These are phyloP conservation scores for Bagarius yarrelli DNA, from an alignment of 2,113 vertebrate genomes.

Conservation along the genomic window DNA sequence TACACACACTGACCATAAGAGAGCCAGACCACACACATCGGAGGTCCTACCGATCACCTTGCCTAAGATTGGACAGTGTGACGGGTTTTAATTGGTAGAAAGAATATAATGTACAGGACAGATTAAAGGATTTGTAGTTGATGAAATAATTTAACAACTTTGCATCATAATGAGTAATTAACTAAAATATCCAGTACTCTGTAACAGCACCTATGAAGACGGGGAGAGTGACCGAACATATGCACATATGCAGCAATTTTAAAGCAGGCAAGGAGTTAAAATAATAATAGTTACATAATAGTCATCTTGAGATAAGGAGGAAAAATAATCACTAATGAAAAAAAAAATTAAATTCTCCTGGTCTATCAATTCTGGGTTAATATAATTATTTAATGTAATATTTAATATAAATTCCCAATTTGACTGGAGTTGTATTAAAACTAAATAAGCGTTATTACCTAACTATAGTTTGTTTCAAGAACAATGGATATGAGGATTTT, in stretches of 20 bases:
- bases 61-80: background rate
- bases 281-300: background rate
- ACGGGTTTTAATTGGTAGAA: background rate
- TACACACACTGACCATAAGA: constrained; percentile 16
- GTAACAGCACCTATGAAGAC: constrained; percentile 11
- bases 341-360: background rate
- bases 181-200: background rate
- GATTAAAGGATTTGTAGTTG: constrained; percentile 1
- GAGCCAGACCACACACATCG: constrained; percentile 26
- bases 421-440: no score
- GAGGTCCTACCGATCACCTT: background rate
- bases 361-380: background rate
- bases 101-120: background rate
- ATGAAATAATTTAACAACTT: constrained; percentile 3
- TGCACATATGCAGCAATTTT: no score
- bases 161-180: constrained; percentile 9
- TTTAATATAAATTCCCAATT: no score
- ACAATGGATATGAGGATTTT: no score
- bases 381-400: background rate
- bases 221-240: constrained; percentile 27
- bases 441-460: background rate
- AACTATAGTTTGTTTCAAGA: background rate
- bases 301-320: background rate
- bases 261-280: no score
- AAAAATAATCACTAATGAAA: background rate